Evolutionary conservation across 2,888 invertebrate genomes (phyloP), one percentile per base, ranked within the genome.

Genomic region (Cheilosia impressa): DNA sequence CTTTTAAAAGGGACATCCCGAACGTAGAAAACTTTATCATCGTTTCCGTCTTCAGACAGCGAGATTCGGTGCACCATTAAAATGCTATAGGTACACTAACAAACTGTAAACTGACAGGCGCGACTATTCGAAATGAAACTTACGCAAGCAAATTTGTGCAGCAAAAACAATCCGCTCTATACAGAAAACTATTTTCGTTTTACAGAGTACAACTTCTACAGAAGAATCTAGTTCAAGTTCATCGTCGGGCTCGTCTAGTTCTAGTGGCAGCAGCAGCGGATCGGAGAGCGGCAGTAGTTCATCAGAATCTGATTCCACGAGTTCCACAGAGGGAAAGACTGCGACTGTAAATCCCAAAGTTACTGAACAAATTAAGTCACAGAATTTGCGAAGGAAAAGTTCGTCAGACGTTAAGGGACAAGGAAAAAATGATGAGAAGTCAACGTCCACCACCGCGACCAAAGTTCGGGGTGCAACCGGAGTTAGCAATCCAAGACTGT

Each of bases 281-380:
- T 95, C 96, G 0, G 96, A 94, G 50, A 95, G 95, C 4, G 95
- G 94, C 0, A 88, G 90, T 58, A 89, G 89, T 62, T 90, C 91
- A 2, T 94, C 95, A 0, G 96, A 96, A 88, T 94, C 95, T 0
- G 96, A 96, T 87, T 95, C 96, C 0, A 95, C 95, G 0, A 93
- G 93, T 2, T 94, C 93, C 0, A 92, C 92, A 75, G 93, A 92
- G 50, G 93, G 89, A 52, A 90, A 90, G 78, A 66, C 76, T 5
- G 24, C 77, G n/a, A 69, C 81, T 62, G 50, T 43, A 7, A 78
- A 87, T 57, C 88, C 91, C 3, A 90, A 88, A 50, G 66, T 89
- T 38, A 91, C 92, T 47, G 90, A 91, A 58, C 87, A 89, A 47
- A 79, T 90, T 38, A 91, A 91, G 88, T 89, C 91, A 87, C 89